Percentiles rank a stretch among this genome's conserved stretches.
phyloP scores from a whole-genome alignment of 1,140 invertebrate species.

The Drosophila athabasca region DNA sequence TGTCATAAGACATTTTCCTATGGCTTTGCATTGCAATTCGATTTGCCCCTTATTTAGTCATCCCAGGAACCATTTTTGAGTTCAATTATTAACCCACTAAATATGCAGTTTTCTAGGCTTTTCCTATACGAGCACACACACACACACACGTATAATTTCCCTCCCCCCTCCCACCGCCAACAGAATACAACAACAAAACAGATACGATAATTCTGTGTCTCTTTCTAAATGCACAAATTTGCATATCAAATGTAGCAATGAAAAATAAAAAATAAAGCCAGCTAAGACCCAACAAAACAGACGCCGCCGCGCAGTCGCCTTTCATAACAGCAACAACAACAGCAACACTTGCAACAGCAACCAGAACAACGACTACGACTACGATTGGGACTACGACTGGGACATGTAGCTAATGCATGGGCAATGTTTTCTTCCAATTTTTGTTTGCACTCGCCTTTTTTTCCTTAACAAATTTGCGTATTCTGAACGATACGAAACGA shows the following conservation, averaged over 20 bases:
- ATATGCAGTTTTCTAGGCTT: slow-evolving; percentile 34
- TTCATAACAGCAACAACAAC: slow-evolving; percentile 45
- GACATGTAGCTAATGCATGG: slow-evolving; percentile 71
- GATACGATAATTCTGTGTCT: slow-evolving; percentile 55
- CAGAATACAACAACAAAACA: slow-evolving; percentile 16
- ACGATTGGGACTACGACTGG: slow-evolving; percentile 13
- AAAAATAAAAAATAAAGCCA: not conserved
- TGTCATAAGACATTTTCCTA: too few species aligned
- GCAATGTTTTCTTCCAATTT: slow-evolving; percentile 58
- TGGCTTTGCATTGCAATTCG: too few species aligned
- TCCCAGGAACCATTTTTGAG: not conserved
- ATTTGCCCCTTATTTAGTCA: too few species aligned
- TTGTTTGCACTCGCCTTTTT: slow-evolving; percentile 11
- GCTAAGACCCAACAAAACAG: slow-evolving; percentile 48
- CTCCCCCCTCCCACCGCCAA: not conserved
- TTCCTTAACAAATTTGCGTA: slow-evolving; percentile 69
- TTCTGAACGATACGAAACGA: slow-evolving; percentile 71
- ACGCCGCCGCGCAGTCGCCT: slow-evolving; percentile 76
- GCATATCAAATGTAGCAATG: slow-evolving; percentile 74
- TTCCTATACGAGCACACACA: slow-evolving; percentile 3
- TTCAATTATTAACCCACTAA: slow-evolving; percentile 39
- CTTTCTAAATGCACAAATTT: slow-evolving; percentile 65
- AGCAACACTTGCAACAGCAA: slow-evolving; percentile 25
- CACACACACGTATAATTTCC: slow-evolving; percentile 26
- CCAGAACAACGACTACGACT: slow-evolving; percentile 20